Base-by-base conservation (phyloP, 2,113 vertebrate genomes). In the Pelvicachromis taeniatus region DNA sequence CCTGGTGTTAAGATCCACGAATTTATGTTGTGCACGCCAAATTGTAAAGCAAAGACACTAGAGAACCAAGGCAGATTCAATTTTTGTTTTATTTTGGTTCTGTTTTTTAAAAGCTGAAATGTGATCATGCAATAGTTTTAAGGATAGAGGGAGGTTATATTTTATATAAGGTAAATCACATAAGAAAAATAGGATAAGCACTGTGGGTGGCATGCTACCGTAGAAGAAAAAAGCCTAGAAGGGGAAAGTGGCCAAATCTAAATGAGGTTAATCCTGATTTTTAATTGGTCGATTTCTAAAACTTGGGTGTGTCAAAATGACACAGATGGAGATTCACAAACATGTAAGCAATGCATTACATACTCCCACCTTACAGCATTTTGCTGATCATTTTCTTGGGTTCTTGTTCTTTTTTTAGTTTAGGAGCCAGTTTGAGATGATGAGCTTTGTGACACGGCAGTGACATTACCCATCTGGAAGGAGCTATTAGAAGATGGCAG, bases 11-110 rank as follows among this genome's bases (percentile, higher is more conserved):
- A n/a, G n/a, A n/a, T n/a, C n/a, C n/a, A n/a, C n/a, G n/a, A n/a
- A n/a, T n/a, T n/a, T n/a, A n/a, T n/a, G n/a, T n/a, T n/a, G n/a
- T n/a, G n/a, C n/a, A n/a, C n/a, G n/a, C n/a, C 91, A 96, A 95
- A 95, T 91, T 93, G 92, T 95, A 95, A 96, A 95, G 94, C 93
- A 94, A 94, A 95, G 93, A 93, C 86, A 90, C 88, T 88, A 94
- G 86, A 91, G 90, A 93, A 89, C 68, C 91, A 89, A 90, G 87
- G 94, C 92, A 82, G 89, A 92, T 14, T 82, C 84, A 80, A 35
- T 45, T 86, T 75, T 87, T 78, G 48, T 85, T 77, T 65, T 65
- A 65, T 65, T 65, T 63, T 55, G 54, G 29, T 86, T 90, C 86
- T 26, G 31, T 91, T 93, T 93, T 93, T 78, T 94, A 93, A 93